These are phyloP conservation scores for Petrosia ficiformis DNA, from an alignment of 37 sponge, comb jelly and placozoan species.

Conservation along the genomic window DNA sequence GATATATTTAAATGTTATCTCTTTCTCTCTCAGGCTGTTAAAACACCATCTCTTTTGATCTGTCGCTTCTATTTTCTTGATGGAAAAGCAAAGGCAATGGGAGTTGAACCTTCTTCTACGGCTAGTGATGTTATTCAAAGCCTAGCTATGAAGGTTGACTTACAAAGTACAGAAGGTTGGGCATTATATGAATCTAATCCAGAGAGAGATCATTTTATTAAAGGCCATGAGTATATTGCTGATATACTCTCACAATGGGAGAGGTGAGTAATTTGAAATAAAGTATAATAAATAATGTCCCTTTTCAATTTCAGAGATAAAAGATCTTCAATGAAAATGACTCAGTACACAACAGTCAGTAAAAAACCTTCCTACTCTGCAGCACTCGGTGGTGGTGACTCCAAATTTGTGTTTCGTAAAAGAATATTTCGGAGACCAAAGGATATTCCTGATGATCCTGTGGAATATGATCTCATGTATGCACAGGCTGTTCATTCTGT, in stretches of 20 bases:
- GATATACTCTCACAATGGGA: slow-evolving; percentile 96
- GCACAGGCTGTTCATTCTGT: slow-evolving; percentile 94
- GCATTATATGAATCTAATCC: slow-evolving; percentile 94
- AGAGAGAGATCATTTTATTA: slow-evolving; percentile 85
- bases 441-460: slow-evolving; percentile 95
- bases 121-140: slow-evolving; percentile 78
- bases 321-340: slow-evolving; percentile 86
- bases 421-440: slow-evolving; percentile 89
- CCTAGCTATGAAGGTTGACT: slow-evolving; percentile 86
- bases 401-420: slow-evolving; percentile 89
- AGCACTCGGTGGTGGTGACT: slow-evolving; percentile 92
- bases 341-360: slow-evolving; percentile 84
- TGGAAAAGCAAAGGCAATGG: slow-evolving; percentile 94
- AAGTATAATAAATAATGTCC: background rate
- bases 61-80: slow-evolving; percentile 97
- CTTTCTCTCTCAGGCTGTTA: slow-evolving; percentile 56
- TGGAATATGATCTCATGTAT: slow-evolving; percentile 95
- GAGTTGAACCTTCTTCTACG: slow-evolving; percentile 80
- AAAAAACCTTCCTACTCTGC: slow-evolving; percentile 60
- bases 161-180: slow-evolving; percentile 92
- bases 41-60: slow-evolving; percentile 80
- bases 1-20: background rate
- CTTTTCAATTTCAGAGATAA: slow-evolving; percentile 66
- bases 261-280: slow-evolving; percentile 30
- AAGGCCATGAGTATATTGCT: slow-evolving; percentile 91